Evolutionary conservation across 2,888 invertebrate species (phyloP).

Genomic region (Aporophyla nigra): DNA sequence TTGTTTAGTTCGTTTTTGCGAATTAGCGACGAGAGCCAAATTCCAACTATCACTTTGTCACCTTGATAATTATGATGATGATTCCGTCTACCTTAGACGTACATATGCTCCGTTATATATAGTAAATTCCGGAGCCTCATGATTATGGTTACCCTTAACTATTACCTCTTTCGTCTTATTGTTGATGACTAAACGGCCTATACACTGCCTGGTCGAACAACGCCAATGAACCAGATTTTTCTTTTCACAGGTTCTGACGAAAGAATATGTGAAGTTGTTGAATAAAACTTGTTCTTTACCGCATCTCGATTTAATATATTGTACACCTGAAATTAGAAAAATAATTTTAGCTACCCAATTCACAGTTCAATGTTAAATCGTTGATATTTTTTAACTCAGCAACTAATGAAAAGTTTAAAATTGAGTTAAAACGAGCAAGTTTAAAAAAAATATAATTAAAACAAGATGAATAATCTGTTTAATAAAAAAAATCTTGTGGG

Average conservation of each 20-base stretch:
- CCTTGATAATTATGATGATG: not conserved
- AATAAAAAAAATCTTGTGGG: no score
- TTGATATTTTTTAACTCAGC: no score
- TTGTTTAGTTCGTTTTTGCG: no score
- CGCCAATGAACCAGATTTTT: slow-evolving; percentile 39
- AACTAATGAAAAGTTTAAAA: no score
- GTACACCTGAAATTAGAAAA: not conserved
- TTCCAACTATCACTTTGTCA: not conserved
- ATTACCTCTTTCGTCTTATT: not conserved
- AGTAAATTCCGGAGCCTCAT: slow-evolving; percentile 20
- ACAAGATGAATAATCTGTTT: no score
- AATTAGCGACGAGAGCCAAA: not conserved
- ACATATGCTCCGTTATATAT: slow-evolving; percentile 24
- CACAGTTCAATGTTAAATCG: no score
- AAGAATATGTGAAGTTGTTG: slow-evolving; percentile 16
- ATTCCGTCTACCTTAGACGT: slow-evolving; percentile 1
- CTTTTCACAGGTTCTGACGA: slow-evolving; percentile 3
- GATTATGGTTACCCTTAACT: slow-evolving; percentile 32
- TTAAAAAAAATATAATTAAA: no score
- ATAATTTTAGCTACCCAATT: not conserved
- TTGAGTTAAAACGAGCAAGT: no score
- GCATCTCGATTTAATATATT: slow-evolving; percentile 10
- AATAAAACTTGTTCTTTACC: slow-evolving; percentile 8
- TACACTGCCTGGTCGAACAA: slow-evolving; percentile 54
- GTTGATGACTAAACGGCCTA: slow-evolving; percentile 19